Evolutionary conservation across 2,113 vertebrate species (phyloP).

Genomic region (Tautogolabrus adspersus): DNA sequence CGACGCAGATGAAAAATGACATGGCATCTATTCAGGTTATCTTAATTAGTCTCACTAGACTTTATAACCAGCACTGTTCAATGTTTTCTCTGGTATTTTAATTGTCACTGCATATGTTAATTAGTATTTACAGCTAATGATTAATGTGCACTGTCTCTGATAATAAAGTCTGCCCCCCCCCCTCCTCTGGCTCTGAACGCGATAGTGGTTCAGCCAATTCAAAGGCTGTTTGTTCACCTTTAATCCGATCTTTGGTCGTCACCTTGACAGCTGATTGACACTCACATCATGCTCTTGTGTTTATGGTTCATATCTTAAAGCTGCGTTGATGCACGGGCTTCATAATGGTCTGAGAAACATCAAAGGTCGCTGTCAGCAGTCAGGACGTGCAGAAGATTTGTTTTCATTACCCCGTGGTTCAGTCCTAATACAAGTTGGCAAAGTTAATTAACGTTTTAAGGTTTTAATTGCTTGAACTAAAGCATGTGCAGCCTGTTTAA

Average conservation of each 20-base stretch:
- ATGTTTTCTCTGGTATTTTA: background rate
- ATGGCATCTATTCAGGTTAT: background rate
- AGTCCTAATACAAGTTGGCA: background rate
- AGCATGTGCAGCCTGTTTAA: background rate
- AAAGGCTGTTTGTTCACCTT: too few relatives aligned
- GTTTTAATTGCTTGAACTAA: slow-evolving; percentile 4
- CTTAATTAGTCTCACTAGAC: slow-evolving; percentile 1
- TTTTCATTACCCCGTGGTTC: slow-evolving; percentile 10
- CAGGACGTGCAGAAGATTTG: slow-evolving; percentile 12
- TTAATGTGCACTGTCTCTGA: background rate
- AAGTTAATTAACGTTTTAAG: background rate
- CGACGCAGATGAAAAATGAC: background rate
- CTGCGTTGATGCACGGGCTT: background rate
- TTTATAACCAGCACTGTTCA: background rate
- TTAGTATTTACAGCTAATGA: background rate
- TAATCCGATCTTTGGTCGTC: background rate
- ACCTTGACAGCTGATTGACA: background rate
- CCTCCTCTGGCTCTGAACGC: fast-evolving
- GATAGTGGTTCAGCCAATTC: background rate
- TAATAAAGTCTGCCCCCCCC: background rate
- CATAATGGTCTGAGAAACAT: background rate
- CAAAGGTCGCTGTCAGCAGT: too few relatives aligned
- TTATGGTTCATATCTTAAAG: background rate
- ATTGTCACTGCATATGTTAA: background rate
- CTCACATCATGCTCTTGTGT: background rate